Evolutionary conservation across 1,140 invertebrate genomes (phyloP).

Genomic region (Zaprionus ghesquierei): DNA sequence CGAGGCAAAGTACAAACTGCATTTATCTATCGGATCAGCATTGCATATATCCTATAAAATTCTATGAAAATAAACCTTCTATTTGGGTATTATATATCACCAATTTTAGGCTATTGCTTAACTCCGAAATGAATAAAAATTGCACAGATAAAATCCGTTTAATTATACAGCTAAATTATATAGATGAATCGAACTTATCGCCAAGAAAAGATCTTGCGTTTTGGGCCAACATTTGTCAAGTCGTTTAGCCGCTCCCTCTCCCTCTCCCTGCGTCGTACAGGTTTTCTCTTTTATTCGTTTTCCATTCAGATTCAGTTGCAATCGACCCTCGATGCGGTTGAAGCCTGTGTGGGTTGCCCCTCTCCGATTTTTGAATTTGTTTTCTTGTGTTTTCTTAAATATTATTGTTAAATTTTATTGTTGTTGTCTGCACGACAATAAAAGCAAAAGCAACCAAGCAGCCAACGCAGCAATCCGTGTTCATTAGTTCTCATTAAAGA

Average conservation of each 20-base stretch:
- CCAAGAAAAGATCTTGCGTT: background rate
- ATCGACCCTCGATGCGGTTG: background rate
- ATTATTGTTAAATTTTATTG: constrained; percentile 29
- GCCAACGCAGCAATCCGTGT: constrained; percentile 29
- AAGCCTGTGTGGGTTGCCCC: constrained; percentile 32
- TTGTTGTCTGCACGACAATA: constrained; percentile 13
- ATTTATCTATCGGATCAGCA: too few relatives aligned
- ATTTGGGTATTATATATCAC: too few relatives aligned
- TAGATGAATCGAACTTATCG: background rate
- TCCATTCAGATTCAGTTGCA: background rate
- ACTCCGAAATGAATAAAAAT: too few relatives aligned
- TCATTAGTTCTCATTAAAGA: constrained; percentile 59
- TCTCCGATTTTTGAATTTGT: background rate
- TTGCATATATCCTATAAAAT: too few relatives aligned
- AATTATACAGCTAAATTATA: too few relatives aligned
- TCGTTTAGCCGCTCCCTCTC: background rate
- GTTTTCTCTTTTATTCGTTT: background rate
- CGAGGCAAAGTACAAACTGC: too few relatives aligned
- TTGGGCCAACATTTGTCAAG: background rate
- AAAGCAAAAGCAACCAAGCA: background rate
- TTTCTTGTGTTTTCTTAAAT: constrained; percentile 24
- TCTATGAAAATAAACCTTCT: too few relatives aligned
- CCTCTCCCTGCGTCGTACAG: background rate
- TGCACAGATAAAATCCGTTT: too few relatives aligned
- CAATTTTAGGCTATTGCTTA: too few relatives aligned